A percentile compares a stretch with the other conserved stretches of the same genome.
Evolutionary conservation across 2,888 invertebrate genomes (phyloP).

Genomic region (Hirtodrosophila confusa): DNA sequence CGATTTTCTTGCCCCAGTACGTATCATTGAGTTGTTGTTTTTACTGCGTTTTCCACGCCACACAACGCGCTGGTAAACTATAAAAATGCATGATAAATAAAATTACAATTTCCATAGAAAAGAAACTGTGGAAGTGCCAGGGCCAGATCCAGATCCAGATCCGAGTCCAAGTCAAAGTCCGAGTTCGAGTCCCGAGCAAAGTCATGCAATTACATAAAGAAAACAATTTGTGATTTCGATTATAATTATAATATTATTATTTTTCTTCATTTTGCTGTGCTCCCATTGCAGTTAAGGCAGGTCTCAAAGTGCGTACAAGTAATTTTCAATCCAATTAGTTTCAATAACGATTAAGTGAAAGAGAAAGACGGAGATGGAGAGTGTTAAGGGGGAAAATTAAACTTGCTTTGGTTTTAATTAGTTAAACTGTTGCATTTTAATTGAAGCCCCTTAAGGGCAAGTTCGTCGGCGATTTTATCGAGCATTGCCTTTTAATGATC

Average conservation of each 20-base stretch:
- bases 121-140: slow-evolving; percentile 6
- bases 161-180: slow-evolving; percentile 1
- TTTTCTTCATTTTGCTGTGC: slow-evolving; percentile 2
- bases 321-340: slow-evolving; percentile 69
- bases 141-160: slow-evolving; percentile 5
- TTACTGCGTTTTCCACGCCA: slow-evolving; percentile 45
- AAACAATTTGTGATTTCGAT: slow-evolving; percentile 33
- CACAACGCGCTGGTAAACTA: slow-evolving; percentile 36
- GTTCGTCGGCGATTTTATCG: slow-evolving; percentile 44
- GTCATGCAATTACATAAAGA: slow-evolving; percentile 34
- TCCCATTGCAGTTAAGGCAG: slow-evolving; percentile 2
- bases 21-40: slow-evolving; percentile 19
- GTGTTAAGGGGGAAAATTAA: neutral
- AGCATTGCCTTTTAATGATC: slow-evolving; percentile 42
- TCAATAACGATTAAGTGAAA: slow-evolving; percentile 51
- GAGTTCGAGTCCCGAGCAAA: slow-evolving; percentile 1
- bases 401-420: slow-evolving; percentile 47
- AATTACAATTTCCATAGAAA: slow-evolving; percentile 42
- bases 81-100: slow-evolving; percentile 50
- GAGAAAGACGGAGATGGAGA: neutral
- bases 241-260: slow-evolving; percentile 7
- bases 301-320: slow-evolving; percentile 34
- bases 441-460: slow-evolving; percentile 72
- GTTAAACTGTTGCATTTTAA: slow-evolving; percentile 39
- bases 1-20: slow-evolving; percentile 27